A percentile compares a stretch with the other conserved stretches of the same genome.
Conservation (phyloP, 2,888 invertebrate genomes). For the Asteroscopus sphinx region DNA sequence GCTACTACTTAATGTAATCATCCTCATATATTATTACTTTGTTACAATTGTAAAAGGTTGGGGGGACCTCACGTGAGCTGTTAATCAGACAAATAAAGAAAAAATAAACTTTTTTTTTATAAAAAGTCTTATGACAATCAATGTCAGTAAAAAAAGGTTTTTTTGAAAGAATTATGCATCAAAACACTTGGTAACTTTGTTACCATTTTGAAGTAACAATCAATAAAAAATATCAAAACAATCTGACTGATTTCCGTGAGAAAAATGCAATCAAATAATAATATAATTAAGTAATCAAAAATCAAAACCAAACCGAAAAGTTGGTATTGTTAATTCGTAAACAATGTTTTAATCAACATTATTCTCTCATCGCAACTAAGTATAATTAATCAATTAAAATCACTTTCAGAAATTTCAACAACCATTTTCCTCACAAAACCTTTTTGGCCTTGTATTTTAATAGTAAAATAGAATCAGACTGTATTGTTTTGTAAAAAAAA, state of each 20-base stretch:
- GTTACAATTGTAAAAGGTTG: conserved; percentile 50
- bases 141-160: background rate
- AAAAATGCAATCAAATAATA: too few species aligned
- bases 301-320: too few species aligned
- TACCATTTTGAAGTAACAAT: background rate
- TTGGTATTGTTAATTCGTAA: too few species aligned
- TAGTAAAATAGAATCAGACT: too few species aligned
- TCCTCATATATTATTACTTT: conserved; percentile 51
- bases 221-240: background rate
- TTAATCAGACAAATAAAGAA: background rate
- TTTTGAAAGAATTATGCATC: background rate
- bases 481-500: too few species aligned
- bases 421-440: too few species aligned
- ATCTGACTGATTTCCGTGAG: too few species aligned
- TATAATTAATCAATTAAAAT: too few species aligned
- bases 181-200: background rate
- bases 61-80: conserved; percentile 37
- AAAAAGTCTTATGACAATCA: conserved; percentile 9
- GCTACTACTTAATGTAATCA: conserved; percentile 39
- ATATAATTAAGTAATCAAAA: too few species aligned
- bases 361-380: too few species aligned
- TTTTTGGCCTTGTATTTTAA: too few species aligned
- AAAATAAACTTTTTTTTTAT: background rate
- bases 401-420: too few species aligned
- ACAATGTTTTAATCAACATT: background rate